phyloP scores from a whole-genome alignment of 2,888 invertebrate species.

The Idaea dimidiata region DNA sequence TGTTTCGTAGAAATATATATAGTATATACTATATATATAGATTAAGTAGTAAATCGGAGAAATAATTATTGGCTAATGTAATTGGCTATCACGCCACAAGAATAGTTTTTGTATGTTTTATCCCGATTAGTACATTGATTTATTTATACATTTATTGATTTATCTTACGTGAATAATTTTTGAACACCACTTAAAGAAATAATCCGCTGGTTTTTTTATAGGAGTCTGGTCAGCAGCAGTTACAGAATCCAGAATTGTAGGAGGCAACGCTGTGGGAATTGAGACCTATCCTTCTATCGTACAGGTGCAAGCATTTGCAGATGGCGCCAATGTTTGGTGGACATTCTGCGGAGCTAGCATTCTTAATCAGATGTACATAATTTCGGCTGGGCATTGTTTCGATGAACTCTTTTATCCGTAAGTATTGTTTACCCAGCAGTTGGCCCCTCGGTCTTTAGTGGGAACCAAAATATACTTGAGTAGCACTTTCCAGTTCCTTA shows the following conservation, averaged over 20 bases:
- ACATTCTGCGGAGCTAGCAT: neutral
- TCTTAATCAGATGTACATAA: neutral
- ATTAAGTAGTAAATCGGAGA: no score
- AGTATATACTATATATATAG: no score
- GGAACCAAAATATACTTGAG: no score
- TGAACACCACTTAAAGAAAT: neutral
- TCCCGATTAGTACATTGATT: no score
- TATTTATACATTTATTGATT: no score
- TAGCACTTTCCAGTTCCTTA: no score
- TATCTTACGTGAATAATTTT: no score
- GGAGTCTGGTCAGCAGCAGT: constrained; percentile 1
- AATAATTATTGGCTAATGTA: no score
- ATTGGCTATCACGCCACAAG: no score
- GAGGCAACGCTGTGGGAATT: neutral
- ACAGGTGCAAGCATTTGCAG: neutral
- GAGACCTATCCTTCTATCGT: neutral
- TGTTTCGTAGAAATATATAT: no score
- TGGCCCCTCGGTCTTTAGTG: no score
- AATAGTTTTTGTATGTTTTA: no score
- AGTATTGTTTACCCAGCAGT: neutral
- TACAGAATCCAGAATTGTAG: neutral
- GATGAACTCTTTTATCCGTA: neutral
- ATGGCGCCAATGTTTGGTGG: neutral
- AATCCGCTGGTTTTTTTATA: neutral
- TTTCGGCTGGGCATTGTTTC: neutral